Evolutionary conservation across 2,888 invertebrate genomes (phyloP).

Genomic region (Ligdia adustata): DNA sequence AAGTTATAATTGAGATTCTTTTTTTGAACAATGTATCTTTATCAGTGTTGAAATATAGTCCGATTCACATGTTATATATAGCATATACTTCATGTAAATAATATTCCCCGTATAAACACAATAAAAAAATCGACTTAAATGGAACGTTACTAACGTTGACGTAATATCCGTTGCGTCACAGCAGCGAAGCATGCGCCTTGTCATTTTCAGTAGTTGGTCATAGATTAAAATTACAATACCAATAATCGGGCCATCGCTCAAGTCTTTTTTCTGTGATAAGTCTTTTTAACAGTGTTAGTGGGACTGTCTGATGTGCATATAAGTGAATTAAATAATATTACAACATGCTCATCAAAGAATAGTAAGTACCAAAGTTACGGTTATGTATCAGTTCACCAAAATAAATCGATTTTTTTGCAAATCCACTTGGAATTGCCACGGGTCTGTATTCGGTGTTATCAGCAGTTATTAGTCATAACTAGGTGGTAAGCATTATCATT

Average conservation of each 20-base stretch:
- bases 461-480: constrained; percentile 40
- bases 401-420: constrained; percentile 75
- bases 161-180: constrained; percentile 86
- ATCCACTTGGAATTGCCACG: constrained; percentile 50
- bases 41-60: no score
- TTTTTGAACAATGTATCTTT: no score
- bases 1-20: no score
- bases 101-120: no score
- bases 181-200: constrained; percentile 84
- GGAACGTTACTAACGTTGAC: constrained; percentile 66
- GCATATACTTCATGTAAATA: no score
- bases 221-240: constrained; percentile 76
- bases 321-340: constrained; percentile 71
- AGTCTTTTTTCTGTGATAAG: constrained; percentile 81
- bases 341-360: constrained; percentile 89
- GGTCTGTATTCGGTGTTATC: constrained; percentile 51
- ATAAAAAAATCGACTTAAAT: no score
- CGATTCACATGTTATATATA: no score
- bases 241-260: constrained; percentile 75
- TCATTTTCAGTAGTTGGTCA: constrained; percentile 81
- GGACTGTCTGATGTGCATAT: constrained; percentile 81
- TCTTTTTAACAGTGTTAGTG: constrained; percentile 75
- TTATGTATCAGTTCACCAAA: constrained; percentile 67
- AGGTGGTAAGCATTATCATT: constrained; percentile 24
- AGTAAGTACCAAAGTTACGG: constrained; percentile 82